Percentiles rank a stretch among this genome's conserved stretches.
phyloP scores from a whole-genome alignment of 2,797 vertebrate genomes.

The Rallus crepitans region DNA sequence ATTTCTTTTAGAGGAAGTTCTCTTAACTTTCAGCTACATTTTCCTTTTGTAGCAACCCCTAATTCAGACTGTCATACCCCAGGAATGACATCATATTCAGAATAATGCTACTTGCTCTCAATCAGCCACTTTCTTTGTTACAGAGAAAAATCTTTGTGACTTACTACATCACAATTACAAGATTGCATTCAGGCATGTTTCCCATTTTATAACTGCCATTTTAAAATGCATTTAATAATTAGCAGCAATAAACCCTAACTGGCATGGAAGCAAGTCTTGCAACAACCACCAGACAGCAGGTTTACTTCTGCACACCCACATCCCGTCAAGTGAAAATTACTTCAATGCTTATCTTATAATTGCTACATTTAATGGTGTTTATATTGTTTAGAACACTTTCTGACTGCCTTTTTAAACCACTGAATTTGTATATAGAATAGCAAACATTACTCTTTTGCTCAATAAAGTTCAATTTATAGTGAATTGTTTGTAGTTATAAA shows the following conservation, averaged over 20 bases:
- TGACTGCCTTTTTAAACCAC: conserved; percentile 41
- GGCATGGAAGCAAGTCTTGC: conserved; percentile 57
- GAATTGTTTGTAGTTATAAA: conserved; percentile 8
- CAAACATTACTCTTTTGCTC: conserved; percentile 9
- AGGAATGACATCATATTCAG: not conserved
- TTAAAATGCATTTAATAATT: conserved; percentile 72
- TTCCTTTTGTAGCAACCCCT: not conserved
- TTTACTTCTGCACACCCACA: conserved; percentile 68
- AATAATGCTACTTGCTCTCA: not conserved
- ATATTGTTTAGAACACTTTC: conserved; percentile 65
- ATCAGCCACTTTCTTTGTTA: conserved; percentile 15
- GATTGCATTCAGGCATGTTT: conserved; percentile 46
- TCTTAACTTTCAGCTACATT: not conserved
- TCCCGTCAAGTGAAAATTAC: conserved; percentile 64
- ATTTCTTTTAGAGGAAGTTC: not conserved
- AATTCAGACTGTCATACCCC: not conserved
- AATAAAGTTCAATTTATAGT: conserved; percentile 46
- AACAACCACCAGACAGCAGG: conserved; percentile 56
- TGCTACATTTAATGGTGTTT: conserved; percentile 71
- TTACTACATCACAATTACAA: conserved; percentile 29
- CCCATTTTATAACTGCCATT: conserved; percentile 60
- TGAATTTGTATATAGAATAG: conserved; percentile 23
- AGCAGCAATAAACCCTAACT: conserved; percentile 69
- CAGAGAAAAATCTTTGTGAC: conserved; percentile 49
- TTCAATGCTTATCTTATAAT: conserved; percentile 72